phyloP scores from a whole-genome alignment of 1,140 invertebrate genomes.

The Drosophila subpulchrella region DNA sequence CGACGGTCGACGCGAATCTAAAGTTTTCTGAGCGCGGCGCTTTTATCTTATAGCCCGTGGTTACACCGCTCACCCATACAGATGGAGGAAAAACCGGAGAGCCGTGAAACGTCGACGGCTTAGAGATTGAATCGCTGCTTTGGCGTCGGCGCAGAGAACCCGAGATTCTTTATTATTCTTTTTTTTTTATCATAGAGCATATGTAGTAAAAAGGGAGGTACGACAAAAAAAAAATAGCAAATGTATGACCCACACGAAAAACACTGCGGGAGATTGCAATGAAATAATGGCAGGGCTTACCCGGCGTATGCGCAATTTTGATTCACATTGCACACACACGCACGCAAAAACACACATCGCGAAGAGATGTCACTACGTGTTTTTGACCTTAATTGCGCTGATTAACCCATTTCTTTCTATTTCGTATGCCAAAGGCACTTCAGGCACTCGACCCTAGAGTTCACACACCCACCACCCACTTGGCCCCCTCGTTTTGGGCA shows the following conservation, averaged over 20 bases:
- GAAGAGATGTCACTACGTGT: slow-evolving; percentile 56
- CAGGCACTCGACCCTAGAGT: slow-evolving; percentile 41
- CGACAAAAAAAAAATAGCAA: not conserved
- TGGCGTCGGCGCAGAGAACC: slow-evolving; percentile 68
- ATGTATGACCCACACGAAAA: slow-evolving; percentile 15
- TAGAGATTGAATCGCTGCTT: slow-evolving; percentile 22
- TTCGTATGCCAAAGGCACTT: slow-evolving; percentile 53
- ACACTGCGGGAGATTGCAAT: slow-evolving; percentile 61
- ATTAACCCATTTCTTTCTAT: slow-evolving; percentile 73
- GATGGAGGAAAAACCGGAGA: slow-evolving; percentile 3
- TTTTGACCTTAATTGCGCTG: slow-evolving; percentile 78
- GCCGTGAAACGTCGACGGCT: slow-evolving; percentile 50
- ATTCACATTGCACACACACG: slow-evolving; percentile 45
- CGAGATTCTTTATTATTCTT: slow-evolving; percentile 47
- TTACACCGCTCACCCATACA: slow-evolving; percentile 11
- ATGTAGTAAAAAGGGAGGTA: not conserved
- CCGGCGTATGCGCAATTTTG: slow-evolving; percentile 76
- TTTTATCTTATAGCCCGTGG: slow-evolving; percentile 68
- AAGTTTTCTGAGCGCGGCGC: slow-evolving; percentile 59
- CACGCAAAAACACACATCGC: slow-evolving; percentile 2
- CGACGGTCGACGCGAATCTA: slow-evolving; percentile 71
- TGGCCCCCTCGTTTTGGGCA: not conserved
- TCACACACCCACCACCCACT: slow-evolving; percentile 7
- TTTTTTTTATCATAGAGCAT: slow-evolving; percentile 26
- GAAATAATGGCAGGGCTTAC: slow-evolving; percentile 70